These are phyloP conservation scores for Formicarius rufipectus DNA, from an alignment of 2,113 vertebrate genomes.

Conservation along the genomic window DNA sequence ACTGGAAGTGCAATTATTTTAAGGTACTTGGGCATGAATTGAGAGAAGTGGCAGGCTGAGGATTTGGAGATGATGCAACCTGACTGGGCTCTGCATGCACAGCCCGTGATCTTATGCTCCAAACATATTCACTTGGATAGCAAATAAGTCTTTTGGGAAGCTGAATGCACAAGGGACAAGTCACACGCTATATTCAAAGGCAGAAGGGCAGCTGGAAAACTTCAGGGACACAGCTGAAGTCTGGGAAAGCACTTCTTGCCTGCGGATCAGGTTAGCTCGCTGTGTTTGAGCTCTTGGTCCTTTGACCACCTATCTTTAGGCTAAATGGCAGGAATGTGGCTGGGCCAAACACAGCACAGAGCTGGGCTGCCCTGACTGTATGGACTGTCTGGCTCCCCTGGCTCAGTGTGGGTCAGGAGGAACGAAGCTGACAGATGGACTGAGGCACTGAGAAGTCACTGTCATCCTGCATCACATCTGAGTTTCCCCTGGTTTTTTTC, in stretches of 20 bases:
- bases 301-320: neutral
- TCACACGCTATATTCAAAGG: neutral
- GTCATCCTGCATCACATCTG: neutral
- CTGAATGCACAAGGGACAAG: neutral
- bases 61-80: neutral
- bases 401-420: neutral
- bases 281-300: neutral
- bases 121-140: neutral
- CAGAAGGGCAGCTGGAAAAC: slow-evolving; percentile 13
- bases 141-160: neutral
- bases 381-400: neutral
- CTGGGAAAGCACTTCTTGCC: neutral
- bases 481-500: neutral
- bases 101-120: neutral
- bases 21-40: neutral
- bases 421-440: neutral
- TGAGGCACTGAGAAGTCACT: neutral
- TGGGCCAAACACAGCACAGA: neutral
- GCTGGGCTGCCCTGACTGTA: neutral
- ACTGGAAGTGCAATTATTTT: slow-evolving; percentile 11
- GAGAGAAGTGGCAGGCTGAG: neutral
- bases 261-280: fast-evolving
- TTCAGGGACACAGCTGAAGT: neutral
- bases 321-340: neutral
- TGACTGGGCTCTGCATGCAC: neutral